Conservation (phyloP, 2,888 invertebrate genomes). For the Vesta saturnalis region DNA sequence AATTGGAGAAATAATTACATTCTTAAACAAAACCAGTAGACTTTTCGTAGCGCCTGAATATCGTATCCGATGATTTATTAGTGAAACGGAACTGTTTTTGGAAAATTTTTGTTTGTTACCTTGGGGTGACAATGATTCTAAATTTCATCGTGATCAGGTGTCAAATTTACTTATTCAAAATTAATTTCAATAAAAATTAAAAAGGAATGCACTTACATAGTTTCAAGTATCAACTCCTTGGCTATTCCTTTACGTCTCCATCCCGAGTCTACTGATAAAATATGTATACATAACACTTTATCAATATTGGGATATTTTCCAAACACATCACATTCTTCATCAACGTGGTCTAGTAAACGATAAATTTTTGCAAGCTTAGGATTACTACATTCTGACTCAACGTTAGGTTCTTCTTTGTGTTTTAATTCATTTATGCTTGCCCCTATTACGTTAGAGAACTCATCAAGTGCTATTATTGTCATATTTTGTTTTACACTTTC, state of each 20-base stretch:
- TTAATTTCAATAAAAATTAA: too few relatives aligned
- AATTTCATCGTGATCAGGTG: too few relatives aligned
- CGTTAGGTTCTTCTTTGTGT: background rate
- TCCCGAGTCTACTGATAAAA: background rate
- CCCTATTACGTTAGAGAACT: background rate
- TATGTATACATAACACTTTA: background rate
- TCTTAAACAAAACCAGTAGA: too few relatives aligned
- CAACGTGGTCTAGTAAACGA: background rate
- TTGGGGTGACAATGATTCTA: too few relatives aligned
- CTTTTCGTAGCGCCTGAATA: too few relatives aligned
- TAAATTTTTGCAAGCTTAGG: background rate
- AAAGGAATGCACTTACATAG: too few relatives aligned
- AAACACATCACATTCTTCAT: background rate
- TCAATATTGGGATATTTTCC: background rate
- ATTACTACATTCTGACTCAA: background rate
- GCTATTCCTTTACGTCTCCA: conserved; percentile 4
- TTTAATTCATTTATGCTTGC: background rate
- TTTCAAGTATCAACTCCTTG: background rate
- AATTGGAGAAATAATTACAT: too few relatives aligned
- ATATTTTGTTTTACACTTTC: background rate
- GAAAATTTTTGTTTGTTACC: too few relatives aligned
- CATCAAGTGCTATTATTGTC: background rate
- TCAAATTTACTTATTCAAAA: too few relatives aligned
- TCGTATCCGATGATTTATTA: too few relatives aligned
- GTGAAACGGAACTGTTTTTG: too few relatives aligned